Evolutionary conservation across 2,888 invertebrate species (phyloP), one percentile per base, ranked within the genome.

Genomic region (Monopis laevigella): DNA sequence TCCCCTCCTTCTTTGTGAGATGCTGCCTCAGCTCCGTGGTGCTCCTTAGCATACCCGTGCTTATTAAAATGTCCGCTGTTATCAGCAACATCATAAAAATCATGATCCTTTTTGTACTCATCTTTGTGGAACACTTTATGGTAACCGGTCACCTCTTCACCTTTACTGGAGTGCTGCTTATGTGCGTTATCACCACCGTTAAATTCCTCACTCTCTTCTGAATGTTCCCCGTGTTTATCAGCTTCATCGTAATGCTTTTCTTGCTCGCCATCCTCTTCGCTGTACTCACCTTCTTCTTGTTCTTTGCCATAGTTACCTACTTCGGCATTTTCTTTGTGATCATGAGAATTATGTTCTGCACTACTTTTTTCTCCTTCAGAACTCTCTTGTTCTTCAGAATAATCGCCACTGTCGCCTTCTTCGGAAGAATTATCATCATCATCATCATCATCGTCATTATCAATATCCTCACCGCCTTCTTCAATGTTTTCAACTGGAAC

Each of bases 61-160:
- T 88, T 87, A 45, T 85, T 83, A 56, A 83, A 86, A 56, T 86
- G 82, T 1, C 88, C 89, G 38, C 82, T 84, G 40, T 85, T 83
- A 56, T 89, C 86, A 17, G 85, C 84, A 38, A 88, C 87, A 54
- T 90, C 90, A 59, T 89, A 90, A 69, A 89, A 90, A 52, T 86
- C 86, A 50, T 88, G 88, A 54, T 89, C 87, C 56, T 89, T 89
- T 62, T 89, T 88, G 77, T 84, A 90, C 62, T 90, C 90, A 56
- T 90, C 88, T 73, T 89, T 90, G 65, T 85, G 84, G 65, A 86
- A 88, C 1, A 88, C 86, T 53, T 87, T 88, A 62, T 88, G 88
- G 71, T 84, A 89, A 12, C 90, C 89, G 5, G 84, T 86, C 14
- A 88, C 82, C 40, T 87, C 87, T 46, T 87, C 85, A 1, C 88